phyloP scores from a whole-genome alignment of 2,797 vertebrate species.

The Nasua narica region DNA sequence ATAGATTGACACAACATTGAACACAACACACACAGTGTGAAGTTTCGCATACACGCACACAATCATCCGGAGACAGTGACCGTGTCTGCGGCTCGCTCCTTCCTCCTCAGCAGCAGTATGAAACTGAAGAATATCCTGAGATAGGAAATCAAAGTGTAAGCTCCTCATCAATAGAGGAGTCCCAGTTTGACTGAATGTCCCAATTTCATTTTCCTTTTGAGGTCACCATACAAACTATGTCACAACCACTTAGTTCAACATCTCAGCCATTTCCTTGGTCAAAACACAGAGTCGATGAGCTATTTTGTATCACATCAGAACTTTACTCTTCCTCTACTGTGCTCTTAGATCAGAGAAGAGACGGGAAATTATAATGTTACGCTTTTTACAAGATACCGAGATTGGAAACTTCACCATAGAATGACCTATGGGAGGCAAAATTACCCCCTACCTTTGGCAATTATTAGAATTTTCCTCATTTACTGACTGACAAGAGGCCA shows the following conservation, averaged over 20 bases:
- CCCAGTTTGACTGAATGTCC: slow-evolving; percentile 37
- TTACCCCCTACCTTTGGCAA: slow-evolving; percentile 26
- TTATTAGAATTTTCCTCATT: background rate
- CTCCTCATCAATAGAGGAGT: slow-evolving; percentile 6
- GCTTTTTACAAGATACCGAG: background rate
- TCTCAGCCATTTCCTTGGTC: slow-evolving; percentile 52
- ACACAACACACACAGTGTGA: slow-evolving; percentile 70
- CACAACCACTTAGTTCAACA: background rate
- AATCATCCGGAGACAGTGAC: slow-evolving; percentile 64
- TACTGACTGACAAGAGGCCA: background rate
- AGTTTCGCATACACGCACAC: slow-evolving; percentile 40
- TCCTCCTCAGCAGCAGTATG: slow-evolving; percentile 77
- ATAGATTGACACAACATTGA: slow-evolving; percentile 64
- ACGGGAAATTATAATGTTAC: background rate
- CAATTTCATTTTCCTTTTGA: background rate
- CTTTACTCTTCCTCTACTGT: background rate
- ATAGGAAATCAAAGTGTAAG: slow-evolving; percentile 50
- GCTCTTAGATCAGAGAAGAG: background rate
- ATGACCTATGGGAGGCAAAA: background rate
- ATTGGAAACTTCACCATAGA: background rate
- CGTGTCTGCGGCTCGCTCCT: slow-evolving; percentile 67
- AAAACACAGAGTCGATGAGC: slow-evolving; percentile 29
- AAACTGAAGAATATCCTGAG: slow-evolving; percentile 80
- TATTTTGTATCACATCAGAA: background rate
- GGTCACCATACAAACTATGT: background rate